Conservation (phyloP, 2,888 invertebrate genomes). For the Margaritifera margaritifera region DNA sequence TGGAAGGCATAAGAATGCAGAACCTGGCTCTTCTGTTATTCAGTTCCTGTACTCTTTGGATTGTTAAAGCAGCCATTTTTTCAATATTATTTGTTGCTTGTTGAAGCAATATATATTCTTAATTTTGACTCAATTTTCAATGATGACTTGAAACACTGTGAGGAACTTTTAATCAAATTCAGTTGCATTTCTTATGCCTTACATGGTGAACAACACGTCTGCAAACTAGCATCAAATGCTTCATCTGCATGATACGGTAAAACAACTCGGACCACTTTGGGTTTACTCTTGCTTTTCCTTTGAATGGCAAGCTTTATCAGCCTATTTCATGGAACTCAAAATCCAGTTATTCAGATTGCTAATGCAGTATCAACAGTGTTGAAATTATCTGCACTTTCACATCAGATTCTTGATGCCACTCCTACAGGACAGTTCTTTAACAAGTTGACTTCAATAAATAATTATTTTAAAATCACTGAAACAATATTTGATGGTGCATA, state of each 20-base stretch:
- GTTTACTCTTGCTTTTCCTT: conserved; percentile 8
- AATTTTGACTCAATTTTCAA: conserved; percentile 5
- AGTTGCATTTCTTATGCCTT: conserved; percentile 5
- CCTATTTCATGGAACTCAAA: conserved; percentile 9
- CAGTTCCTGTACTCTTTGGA: conserved; percentile 19
- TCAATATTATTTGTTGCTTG: conserved; percentile 9
- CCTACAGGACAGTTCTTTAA: conserved; percentile 7
- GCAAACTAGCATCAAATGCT: conserved; percentile 22
- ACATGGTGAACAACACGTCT: conserved; percentile 4
- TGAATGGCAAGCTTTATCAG: conserved; percentile 9
- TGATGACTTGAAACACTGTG: conserved; percentile 8
- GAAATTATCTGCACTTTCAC: conserved; percentile 13
- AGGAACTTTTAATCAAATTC: conserved; percentile 9
- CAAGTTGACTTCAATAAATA: conserved; percentile 5
- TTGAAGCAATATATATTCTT: conserved; percentile 8
- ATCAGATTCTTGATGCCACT: conserved; percentile 5
- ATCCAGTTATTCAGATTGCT: conserved; percentile 25
- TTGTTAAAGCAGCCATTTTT: conserved; percentile 1
- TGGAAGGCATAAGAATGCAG: conserved; percentile 35
- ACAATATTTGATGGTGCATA: conserved; percentile 12
- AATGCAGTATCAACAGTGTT: conserved; percentile 25
- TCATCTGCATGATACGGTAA: conserved; percentile 21
- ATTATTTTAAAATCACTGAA: conserved; percentile 14
- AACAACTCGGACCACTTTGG: conserved; percentile 9
- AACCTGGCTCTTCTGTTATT: conserved; percentile 29